Evolutionary conservation across 2,113 vertebrate species (phyloP).

Genomic region (Zosterops borbonicus): DNA sequence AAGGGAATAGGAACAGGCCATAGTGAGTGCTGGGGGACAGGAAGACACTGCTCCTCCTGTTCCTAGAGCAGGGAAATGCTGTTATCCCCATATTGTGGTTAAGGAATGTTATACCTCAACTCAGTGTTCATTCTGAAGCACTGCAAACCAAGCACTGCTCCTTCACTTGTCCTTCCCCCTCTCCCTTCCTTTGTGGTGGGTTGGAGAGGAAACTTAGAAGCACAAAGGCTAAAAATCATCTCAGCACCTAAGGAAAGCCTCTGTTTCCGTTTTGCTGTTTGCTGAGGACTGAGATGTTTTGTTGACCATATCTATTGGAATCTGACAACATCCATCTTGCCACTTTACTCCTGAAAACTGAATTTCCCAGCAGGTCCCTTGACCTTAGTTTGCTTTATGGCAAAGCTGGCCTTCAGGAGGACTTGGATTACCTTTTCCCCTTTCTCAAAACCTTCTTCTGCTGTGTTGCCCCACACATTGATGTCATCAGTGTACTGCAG

Average conservation of each 20-base stretch:
- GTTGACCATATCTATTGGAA: not conserved
- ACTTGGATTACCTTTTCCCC: not conserved
- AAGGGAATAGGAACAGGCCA: not conserved
- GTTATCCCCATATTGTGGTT: not conserved
- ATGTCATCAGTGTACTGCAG: no score
- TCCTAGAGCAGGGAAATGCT: not conserved
- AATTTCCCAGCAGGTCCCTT: not conserved
- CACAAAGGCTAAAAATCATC: not conserved
- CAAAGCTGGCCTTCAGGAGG: not conserved
- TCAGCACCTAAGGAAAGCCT: no score
- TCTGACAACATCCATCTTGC: not conserved
- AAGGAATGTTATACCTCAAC: not conserved
- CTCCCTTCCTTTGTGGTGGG: not conserved
- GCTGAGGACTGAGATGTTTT: not conserved
- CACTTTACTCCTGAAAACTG: not conserved
- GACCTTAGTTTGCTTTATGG: not conserved
- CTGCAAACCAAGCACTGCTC: not conserved
- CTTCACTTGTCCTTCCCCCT: not conserved
- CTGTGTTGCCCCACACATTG: no score
- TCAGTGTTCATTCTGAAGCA: not conserved
- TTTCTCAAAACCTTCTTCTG: no score
- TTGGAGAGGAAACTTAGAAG: not conserved
- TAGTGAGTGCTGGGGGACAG: rapidly evolving
- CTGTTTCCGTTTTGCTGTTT: not conserved
- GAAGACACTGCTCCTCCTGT: not conserved